These are phyloP conservation scores for Odocoileus hemionus DNA, from an alignment of 2,113 vertebrate species.

Conservation along the genomic window DNA sequence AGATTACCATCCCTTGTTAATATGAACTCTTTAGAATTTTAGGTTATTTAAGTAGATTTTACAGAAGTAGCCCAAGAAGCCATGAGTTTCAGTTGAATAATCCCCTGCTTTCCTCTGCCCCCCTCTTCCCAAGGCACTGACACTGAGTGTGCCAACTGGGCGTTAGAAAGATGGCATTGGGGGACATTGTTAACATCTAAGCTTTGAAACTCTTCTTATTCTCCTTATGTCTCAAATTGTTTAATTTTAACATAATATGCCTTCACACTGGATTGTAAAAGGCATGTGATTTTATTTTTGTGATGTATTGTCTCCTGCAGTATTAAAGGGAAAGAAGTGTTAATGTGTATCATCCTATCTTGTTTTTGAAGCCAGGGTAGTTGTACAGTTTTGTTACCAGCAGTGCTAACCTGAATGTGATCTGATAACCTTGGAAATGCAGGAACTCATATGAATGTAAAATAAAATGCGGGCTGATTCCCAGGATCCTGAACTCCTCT, in stretches of 20 bases:
- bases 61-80: constrained; percentile 13
- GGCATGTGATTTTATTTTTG: constrained; percentile 70
- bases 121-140: background rate
- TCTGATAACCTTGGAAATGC: constrained; percentile 62
- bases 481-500: background rate
- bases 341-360: constrained; percentile 62
- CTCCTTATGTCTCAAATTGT: constrained; percentile 32
- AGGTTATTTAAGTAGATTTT: constrained; percentile 43
- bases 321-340: constrained; percentile 69
- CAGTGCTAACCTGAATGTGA: constrained; percentile 45
- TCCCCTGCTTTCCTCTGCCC: background rate
- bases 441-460: constrained; percentile 69
- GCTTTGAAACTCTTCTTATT: background rate
- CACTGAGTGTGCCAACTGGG: constrained; percentile 56
- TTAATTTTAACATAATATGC: constrained; percentile 68
- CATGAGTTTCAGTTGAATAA: background rate
- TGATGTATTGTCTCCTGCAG: constrained; percentile 65
- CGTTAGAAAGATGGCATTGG: constrained; percentile 23
- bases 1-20: background rate
- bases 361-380: constrained; percentile 69
- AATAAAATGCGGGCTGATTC: constrained; percentile 71
- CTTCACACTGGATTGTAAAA: constrained; percentile 72
- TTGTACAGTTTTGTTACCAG: constrained; percentile 59
- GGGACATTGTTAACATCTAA: background rate
- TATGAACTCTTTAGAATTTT: constrained; percentile 1